A percentile compares a stretch with the other conserved stretches of the same genome.
These are phyloP conservation scores for Lepidurus packardi DNA, from an alignment of 1,140 invertebrate species.

Conservation along the genomic window DNA sequence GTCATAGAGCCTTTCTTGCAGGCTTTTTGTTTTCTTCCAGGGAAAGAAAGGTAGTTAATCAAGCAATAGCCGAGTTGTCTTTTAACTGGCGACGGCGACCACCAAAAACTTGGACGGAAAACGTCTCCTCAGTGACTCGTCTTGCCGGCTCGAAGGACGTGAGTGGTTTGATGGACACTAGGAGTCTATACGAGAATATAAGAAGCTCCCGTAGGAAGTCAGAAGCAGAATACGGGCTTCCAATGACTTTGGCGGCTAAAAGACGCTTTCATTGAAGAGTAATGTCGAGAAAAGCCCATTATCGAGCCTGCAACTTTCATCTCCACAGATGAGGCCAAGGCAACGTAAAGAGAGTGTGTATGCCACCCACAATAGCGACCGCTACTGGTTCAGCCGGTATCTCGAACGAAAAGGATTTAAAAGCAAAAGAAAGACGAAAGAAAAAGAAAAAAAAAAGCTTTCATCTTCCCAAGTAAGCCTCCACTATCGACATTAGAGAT, in stretches of 20 bases:
- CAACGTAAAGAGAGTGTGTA: background rate
- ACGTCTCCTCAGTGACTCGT: background rate
- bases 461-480: too few species aligned
- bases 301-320: slow-evolving; percentile 18
- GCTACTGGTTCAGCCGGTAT: background rate
- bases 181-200: background rate
- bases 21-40: too few species aligned
- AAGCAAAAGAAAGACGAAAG: background rate
- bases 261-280: background rate
- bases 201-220: background rate
- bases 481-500: too few species aligned
- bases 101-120: background rate
- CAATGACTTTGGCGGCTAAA: background rate
- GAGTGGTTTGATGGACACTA: background rate
- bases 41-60: background rate
- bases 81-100: background rate
- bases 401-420: background rate
- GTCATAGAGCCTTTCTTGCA: too few species aligned
- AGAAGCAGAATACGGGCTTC: background rate
- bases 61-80: background rate
- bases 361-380: background rate
- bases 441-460: too few species aligned
- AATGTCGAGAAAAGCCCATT: background rate
- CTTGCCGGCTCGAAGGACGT: background rate
- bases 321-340: background rate